Evolutionary conservation across 30 jellyfish, hydroid and myxozoan species (phyloP), one percentile per base, ranked within the genome.

Genomic region (Euphysa ruthae): DNA sequence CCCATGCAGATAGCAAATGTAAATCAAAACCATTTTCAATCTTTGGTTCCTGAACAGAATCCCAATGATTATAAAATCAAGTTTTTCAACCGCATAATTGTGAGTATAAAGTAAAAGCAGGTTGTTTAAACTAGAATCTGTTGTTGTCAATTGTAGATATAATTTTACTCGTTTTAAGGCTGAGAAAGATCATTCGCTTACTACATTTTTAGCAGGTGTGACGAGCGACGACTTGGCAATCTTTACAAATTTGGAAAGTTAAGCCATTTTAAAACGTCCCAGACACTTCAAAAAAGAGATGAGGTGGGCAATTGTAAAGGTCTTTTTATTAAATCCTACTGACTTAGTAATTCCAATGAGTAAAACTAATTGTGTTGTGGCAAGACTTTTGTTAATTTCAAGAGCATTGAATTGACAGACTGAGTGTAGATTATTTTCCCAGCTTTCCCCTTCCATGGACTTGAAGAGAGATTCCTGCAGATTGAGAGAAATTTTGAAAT

Each of bases 321-420:
- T 44, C 8, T 69, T 27, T 4, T 6, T 13, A 49, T 43, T 55
- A 26, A 4, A 50, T 4, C 65, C 65, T 12, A 52, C 35, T 12
- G 65, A n/a, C 20, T 12, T 18, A 12, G 65, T 33, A 18, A 52
- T 52, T n/a, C 12, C 10, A 52, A 33, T 14, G 20, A 52, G 65
- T 12, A n/a, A n/a, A n/a, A n/a, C n/a, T n/a, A n/a, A n/a, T n/a
- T n/a, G n/a, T n/a, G n/a, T n/a, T n/a, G n/a, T 43, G 14, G 58
- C 23, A 52, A 13, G n/a, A 44, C 15, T 58, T 49, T 58, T 27
- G 22, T 61, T 74, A 60, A 75, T 75, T 18, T 65, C 91, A 46
- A 34, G 69, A 75, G 76, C 28, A 29, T 58, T 63, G 66, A 64
- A 60, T 82, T 72, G 72, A 25, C 91, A 75, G 66, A 66, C 74